Evolutionary conservation across 2,797 vertebrate species (phyloP), one percentile per base, ranked within the genome.

Genomic region (Bryconaethiops microstoma): DNA sequence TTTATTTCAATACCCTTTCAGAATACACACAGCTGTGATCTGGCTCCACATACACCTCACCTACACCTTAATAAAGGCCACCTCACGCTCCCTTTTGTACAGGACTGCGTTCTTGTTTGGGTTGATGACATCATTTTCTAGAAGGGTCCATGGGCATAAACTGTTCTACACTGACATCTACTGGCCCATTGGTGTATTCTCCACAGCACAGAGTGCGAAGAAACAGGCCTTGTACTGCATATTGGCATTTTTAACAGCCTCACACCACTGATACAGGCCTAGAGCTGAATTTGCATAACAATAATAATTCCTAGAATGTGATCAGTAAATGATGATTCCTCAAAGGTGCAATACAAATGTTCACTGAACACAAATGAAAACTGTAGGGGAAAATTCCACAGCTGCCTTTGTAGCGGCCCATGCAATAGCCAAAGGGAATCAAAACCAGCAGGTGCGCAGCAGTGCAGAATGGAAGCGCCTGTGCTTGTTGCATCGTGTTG

Each of bases 91-190:
- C 8, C 40, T 10, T 13, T 7, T 8, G 6, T 12, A 39, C 29
- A 17, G 9, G 39, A 39, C 7, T 35, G 52, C 29, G 4, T 57
- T 63, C 45, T 50, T 63, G 59, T 57, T 57, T 29, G 17, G 16
- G 16, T 55, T 40, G 48, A 45, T 65, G 70, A 77, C 68, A 40
- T 71, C 52, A 76, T 12, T 0, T 83, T 86, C 79, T 74, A 81
- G 82, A 83, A 63, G 21, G 17, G 76, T 78, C 82, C 76, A 52
- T 74, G 40, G 45, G 29, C 0, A 39, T 68, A 40, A 16, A 13
- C 60, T 72, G 65, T 64, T 50, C 62, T 74, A n/a, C 42, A 50
- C 62, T 67, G 62, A 13, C 82, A 74, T 64, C 82, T 83, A 83
- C 72, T 77, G 79, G 68, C 50, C 42, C 40, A 19, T 0, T 1